Evolutionary conservation across 1,140 invertebrate species (phyloP).

Genomic region (Achatina immaculata): DNA sequence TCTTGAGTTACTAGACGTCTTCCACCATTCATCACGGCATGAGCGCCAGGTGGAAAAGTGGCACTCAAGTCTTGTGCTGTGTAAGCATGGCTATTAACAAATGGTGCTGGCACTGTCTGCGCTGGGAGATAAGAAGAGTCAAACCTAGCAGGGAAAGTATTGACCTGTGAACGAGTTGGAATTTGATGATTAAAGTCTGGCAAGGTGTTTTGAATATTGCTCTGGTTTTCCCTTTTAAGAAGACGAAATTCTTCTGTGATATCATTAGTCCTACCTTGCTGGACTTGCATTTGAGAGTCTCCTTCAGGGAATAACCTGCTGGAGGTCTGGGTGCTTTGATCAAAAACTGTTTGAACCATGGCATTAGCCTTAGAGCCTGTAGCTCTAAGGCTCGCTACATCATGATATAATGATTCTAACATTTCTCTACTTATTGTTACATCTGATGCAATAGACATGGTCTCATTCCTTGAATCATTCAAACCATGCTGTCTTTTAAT

Average conservation of each 20-base stretch:
- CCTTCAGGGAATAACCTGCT: conserved; percentile 59
- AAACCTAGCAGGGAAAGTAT: conserved; percentile 40
- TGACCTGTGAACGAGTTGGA: conserved; percentile 44
- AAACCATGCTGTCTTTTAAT: conserved; percentile 62
- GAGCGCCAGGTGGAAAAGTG: conserved; percentile 38
- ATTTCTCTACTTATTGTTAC: conserved; percentile 53
- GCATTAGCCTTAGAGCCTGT: conserved; percentile 51
- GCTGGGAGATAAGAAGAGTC: conserved; percentile 39
- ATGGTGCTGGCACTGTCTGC: background rate
- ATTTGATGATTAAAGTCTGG: conserved; percentile 45
- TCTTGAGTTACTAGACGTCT: conserved; percentile 56
- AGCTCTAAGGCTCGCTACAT: conserved; percentile 54
- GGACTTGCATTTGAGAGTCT: conserved; percentile 48
- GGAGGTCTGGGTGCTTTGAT: conserved; percentile 62
- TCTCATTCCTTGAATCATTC: conserved; percentile 48
- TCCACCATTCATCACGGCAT: conserved; percentile 9
- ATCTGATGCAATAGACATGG: conserved; percentile 51
- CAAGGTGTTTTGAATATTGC: conserved; percentile 33
- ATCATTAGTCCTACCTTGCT: conserved; percentile 55
- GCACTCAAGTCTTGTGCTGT: conserved; percentile 43
- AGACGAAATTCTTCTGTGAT: conserved; percentile 60
- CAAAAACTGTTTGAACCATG: conserved; percentile 55
- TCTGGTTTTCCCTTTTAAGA: conserved; percentile 48
- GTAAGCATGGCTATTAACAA: conserved; percentile 45
- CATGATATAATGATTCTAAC: conserved; percentile 52